Conservation (phyloP, 2,888 invertebrate species). For the Melanotus villosus region DNA sequence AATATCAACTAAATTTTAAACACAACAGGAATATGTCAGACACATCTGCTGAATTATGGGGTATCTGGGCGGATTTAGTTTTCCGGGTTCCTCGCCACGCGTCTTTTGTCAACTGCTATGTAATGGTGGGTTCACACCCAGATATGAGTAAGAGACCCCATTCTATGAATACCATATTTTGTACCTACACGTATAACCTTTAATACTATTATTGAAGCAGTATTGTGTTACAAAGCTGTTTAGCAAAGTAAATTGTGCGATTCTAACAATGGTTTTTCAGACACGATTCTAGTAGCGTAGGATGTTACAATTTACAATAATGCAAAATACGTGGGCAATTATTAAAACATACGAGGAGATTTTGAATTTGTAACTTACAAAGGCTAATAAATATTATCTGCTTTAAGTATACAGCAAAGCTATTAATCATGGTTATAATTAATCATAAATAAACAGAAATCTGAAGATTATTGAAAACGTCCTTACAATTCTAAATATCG, state of each 20-base stretch:
- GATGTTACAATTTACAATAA: conserved; percentile 35
- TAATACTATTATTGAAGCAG: conserved; percentile 39
- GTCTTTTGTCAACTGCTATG: conserved; percentile 44
- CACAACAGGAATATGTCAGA: not conserved
- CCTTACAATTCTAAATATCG: no score
- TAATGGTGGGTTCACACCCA: conserved; percentile 48
- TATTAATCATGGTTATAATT: no score
- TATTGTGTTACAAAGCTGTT: conserved; percentile 37
- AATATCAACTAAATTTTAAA: not conserved
- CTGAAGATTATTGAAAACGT: no score
- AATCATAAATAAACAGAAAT: no score
- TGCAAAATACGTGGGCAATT: conserved; percentile 22
- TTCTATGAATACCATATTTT: conserved; percentile 43
- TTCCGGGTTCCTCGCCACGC: conserved; percentile 42
- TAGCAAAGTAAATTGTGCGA: conserved; percentile 25
- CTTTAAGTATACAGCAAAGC: no score
- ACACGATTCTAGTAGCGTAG: conserved; percentile 29
- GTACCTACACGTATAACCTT: conserved; percentile 45
- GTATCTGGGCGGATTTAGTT: conserved; percentile 32
- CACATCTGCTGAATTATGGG: conserved; percentile 32
- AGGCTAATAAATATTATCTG: no score
- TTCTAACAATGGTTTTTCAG: conserved; percentile 36
- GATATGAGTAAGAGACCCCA: conserved; percentile 32
- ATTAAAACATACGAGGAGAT: not conserved
- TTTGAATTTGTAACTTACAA: no score